Percentiles rank a stretch among this genome's conserved stretches.
Conservation (phyloP, 2,888 invertebrate species). For the Thelaira solivaga region DNA sequence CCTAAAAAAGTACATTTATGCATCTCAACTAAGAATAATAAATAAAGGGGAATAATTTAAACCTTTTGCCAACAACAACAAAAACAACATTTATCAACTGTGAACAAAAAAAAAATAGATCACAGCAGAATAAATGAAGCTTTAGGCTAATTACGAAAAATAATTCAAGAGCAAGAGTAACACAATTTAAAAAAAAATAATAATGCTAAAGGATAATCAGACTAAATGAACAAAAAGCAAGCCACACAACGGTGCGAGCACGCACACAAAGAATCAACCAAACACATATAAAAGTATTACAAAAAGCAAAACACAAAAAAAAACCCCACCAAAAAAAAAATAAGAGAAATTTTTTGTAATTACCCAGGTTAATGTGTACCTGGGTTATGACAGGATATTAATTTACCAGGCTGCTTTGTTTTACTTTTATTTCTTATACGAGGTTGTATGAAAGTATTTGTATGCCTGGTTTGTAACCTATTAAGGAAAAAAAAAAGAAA, state of each 20-base stretch:
- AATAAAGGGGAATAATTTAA: slow-evolving; percentile 6
- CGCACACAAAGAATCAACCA: background rate
- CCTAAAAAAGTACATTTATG: too few relatives aligned
- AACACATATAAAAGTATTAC: too few relatives aligned
- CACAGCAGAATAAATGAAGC: slow-evolving; percentile 46
- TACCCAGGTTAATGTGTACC: slow-evolving; percentile 57
- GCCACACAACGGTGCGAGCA: too few relatives aligned
- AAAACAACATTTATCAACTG: too few relatives aligned
- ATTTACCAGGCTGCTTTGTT: slow-evolving; percentile 42
- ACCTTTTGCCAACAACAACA: slow-evolving; percentile 16
- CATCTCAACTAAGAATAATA: background rate
- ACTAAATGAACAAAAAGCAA: background rate
- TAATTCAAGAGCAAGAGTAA: slow-evolving; percentile 62
- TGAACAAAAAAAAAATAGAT: slow-evolving; percentile 32
- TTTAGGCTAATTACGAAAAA: slow-evolving; percentile 63
- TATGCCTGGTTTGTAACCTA: background rate
- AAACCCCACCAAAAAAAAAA: slow-evolving; percentile 20
- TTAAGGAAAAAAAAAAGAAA: too few relatives aligned
- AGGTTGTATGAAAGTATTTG: background rate
- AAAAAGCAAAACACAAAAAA: slow-evolving; percentile 6
- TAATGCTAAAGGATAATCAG: slow-evolving; percentile 40
- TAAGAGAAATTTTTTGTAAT: slow-evolving; percentile 46
- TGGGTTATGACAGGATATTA: slow-evolving; percentile 60
- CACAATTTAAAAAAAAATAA: slow-evolving; percentile 47
- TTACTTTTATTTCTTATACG: background rate